Evolutionary conservation across 2,113 vertebrate genomes (phyloP).

Genomic region (Tympanuchus pallidicinctus): DNA sequence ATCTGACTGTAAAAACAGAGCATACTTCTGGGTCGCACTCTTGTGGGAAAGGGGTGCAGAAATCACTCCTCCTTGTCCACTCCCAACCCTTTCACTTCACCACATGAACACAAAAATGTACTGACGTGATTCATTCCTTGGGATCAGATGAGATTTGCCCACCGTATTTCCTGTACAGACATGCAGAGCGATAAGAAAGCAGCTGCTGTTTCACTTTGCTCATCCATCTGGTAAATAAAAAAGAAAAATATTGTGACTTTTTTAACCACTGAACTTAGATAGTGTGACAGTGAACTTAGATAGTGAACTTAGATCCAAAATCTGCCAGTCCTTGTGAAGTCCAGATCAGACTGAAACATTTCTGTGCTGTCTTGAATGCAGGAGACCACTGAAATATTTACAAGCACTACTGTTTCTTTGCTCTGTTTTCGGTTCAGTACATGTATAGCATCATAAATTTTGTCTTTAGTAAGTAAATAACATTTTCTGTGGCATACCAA

Average conservation of each 20-base stretch:
- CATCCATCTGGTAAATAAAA: constrained; percentile 31
- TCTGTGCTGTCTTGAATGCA: background rate
- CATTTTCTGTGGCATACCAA: background rate
- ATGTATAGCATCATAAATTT: background rate
- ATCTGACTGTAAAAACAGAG: constrained; percentile 29
- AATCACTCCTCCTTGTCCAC: background rate
- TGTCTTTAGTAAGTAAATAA: background rate
- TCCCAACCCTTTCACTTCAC: background rate
- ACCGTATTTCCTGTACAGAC: constrained; percentile 62
- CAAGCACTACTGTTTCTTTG: background rate
- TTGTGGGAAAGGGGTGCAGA: background rate
- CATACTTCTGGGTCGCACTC: background rate
- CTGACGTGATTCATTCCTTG: constrained; percentile 30
- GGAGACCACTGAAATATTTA: background rate
- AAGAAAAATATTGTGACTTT: background rate
- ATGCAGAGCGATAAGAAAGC: constrained; percentile 54
- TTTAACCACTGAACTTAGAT: background rate
- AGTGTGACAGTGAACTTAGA: background rate
- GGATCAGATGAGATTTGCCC: constrained; percentile 41
- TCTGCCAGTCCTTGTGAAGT: background rate
- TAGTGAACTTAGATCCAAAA: background rate
- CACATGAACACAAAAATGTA: constrained; percentile 20
- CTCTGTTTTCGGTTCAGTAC: background rate
- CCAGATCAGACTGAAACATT: constrained; percentile 4
- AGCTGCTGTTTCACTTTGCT: constrained; percentile 31